Base-by-base conservation (phyloP, 2,888 invertebrate species). In the Amorpha juglandis region DNA sequence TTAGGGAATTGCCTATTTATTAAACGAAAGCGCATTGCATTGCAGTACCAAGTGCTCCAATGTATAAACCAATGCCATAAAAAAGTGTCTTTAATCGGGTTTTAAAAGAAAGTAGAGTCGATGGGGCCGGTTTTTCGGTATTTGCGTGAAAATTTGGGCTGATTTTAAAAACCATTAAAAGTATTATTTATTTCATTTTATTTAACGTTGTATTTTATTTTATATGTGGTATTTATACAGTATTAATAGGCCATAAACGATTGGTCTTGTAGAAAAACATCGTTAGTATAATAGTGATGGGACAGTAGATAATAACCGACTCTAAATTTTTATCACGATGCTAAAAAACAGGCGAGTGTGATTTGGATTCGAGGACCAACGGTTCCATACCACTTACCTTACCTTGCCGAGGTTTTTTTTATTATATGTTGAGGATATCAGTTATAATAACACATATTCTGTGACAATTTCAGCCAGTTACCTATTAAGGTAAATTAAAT, bases 1-100 rank as follows among this genome's bases (percentile, higher is more conserved):
- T 83, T 78, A 77, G 74, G 78, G 79, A 79, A 78, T 80, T 77
- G 73, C 78, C 80, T 79, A 82, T 79, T 80, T 78, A 79, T 71
- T 69, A 75, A 53, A 84, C 81, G 84, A 84, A 86, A 85, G 84
- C 80, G 79, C 69, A 66, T 70, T 70, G 68, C 66, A 33, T 38
- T 66, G 63, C 52, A 63, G 38, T 63, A 63, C 47, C 19, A 65
- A 50, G 64, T 65, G 58, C 64, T 48, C 16, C 48, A 35, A 27
- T n/a, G 64, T 38, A 55, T 35, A 47, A 55, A 35, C 35, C 45
- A 55, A 58, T 65, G 55, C 21, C 48, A 33, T 27, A 48, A 63
- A 27, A 47, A 9, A 9, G 33, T 47, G 27, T 21, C 27, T 63
- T 63, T 63, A 33, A 47, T 48, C 47, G 47, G 62, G 45, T 63